Base-by-base conservation (phyloP, 2,888 invertebrate genomes). In the Loripinus fragilis region DNA sequence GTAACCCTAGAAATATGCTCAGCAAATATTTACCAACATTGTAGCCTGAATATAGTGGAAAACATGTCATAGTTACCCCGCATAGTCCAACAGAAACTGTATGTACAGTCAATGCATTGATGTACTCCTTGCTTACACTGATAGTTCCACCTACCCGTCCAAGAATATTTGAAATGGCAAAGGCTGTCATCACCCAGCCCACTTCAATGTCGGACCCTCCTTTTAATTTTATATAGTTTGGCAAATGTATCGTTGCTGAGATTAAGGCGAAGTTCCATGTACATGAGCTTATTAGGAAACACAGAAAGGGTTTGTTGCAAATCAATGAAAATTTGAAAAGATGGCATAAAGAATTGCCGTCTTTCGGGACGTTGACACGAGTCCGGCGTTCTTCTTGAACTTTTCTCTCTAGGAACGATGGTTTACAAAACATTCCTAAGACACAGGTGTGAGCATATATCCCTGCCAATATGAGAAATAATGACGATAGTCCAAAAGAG, bases 401-500 rank as follows among this genome's bases (percentile, higher is more conserved):
- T 38, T 77, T 60, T 28, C 41, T 65, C 50, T 87, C 85, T 3
- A 83, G 17, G 0, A 52, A 60, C 17, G 84, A 81, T 0, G 85
- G 84, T 48, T 72, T 76, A 52, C 83, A 73, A 12, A 85, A 50
- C 45, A 79, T 69, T 7, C 81, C 85, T 64, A 83, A 71, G 5
- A 85, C 78, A 71, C 81, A 81, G 52, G 78, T 71, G 12, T 87
- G 87, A 12, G 81, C 80, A 25, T 76, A 69, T 0, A 82, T 71
- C 15, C 80, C 81, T 38, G 78, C 80, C 2, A 83, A 30, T 12
- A 84, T 64, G 3, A 80, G 71, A 55, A 84, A 87, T 8, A 82
- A 45, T 1, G 81, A 74, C 42, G 69, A 73, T 1, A 87, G 60
- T 20, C 83, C 84, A 38, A 78, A 80, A 0, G 28, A 41, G 17